A percentile compares a stretch with the other conserved stretches of the same genome.
phyloP scores from a whole-genome alignment of 2,888 invertebrate genomes.

The Glaucopsyche alexis region DNA sequence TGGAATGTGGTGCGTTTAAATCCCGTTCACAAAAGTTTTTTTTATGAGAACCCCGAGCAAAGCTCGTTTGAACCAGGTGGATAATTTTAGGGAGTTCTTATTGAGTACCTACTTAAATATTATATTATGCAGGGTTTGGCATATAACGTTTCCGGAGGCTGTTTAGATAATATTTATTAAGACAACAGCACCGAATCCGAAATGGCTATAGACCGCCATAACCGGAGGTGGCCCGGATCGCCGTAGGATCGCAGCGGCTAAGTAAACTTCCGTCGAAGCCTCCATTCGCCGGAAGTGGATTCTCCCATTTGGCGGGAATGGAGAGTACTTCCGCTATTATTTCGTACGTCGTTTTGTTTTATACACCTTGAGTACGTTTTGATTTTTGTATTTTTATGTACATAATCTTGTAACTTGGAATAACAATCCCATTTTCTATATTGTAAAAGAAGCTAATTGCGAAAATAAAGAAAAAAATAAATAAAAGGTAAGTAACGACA shows the following conservation, averaged over 20 bases:
- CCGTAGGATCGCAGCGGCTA: conserved; percentile 47
- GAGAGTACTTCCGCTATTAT: conserved; percentile 62
- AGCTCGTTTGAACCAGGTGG: too few species aligned
- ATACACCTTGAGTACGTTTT: conserved; percentile 34
- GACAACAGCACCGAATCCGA: conserved; percentile 16
- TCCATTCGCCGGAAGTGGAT: conserved; percentile 59
- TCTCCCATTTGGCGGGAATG: conserved; percentile 62
- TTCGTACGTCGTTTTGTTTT: conserved; percentile 48
- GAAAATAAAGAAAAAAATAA: too few species aligned
- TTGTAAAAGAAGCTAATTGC: not conserved
- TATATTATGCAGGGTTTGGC: not conserved
- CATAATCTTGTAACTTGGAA: conserved; percentile 12
- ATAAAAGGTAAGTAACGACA: too few species aligned
- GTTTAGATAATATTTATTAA: conserved; percentile 20
- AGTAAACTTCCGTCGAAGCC: conserved; percentile 69
- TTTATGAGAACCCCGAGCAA: too few species aligned
- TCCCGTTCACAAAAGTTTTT: too few species aligned
- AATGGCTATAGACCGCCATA: conserved; percentile 37
- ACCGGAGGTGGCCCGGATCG: conserved; percentile 55
- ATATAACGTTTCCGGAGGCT: not conserved
- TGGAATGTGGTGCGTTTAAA: too few species aligned
- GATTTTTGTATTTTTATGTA: conserved; percentile 23
- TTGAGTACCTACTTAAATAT: not conserved
- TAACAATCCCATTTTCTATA: not conserved
- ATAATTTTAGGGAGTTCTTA: too few species aligned